Base-by-base conservation (phyloP, 2,113 vertebrate genomes). In the Seriola rivoliana region DNA sequence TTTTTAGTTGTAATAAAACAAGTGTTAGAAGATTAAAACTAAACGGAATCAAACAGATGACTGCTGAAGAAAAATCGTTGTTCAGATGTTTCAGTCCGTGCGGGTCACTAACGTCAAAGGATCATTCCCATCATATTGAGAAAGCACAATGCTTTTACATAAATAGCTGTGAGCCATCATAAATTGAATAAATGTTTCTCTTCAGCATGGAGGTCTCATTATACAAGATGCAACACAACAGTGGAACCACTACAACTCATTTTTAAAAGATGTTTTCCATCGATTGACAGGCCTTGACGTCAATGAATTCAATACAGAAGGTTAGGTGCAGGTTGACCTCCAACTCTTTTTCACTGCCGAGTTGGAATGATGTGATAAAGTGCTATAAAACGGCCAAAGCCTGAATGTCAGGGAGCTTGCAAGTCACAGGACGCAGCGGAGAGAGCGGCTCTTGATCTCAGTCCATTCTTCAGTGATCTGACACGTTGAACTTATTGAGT, bases 211-310 rank as follows among this genome's bases (percentile, higher is more conserved):
- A 19, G 2, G 3, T 40, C 19, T 32, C 21, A 58, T 71, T 55
- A 16, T 12, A 76, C 40, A 42, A 71, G 73, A 82, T 5, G 42
- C 50, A 80, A 79, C 40, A 65, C 50, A 29, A 17, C 21, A 11
- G 58, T 34, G 58, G 40, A 63, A 36, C 44, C 40, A 0, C 63
- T 40, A 63, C 21, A n/a, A 64, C 32, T 21, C 17, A 52, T 40
- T 55, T 54, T 63, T 17, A 54, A 25, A 65, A 32, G 23, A 65
- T 1, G 1, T 7, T 9, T n/a, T 55, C 17, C 10, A 23, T 57
- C 16, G 42, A 36, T 0, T 44, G 13, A 23, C 16, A 34, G 17
- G 50, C 29, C 6, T 5, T n/a, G 21, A 54, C n/a, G 21, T 54
- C 50, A 48, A 5, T 32, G 57, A 40, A 64, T 71, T 52, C 23